phyloP scores from a whole-genome alignment of 2,888 invertebrate genomes.

The Dryocosmus kuriphilus region DNA sequence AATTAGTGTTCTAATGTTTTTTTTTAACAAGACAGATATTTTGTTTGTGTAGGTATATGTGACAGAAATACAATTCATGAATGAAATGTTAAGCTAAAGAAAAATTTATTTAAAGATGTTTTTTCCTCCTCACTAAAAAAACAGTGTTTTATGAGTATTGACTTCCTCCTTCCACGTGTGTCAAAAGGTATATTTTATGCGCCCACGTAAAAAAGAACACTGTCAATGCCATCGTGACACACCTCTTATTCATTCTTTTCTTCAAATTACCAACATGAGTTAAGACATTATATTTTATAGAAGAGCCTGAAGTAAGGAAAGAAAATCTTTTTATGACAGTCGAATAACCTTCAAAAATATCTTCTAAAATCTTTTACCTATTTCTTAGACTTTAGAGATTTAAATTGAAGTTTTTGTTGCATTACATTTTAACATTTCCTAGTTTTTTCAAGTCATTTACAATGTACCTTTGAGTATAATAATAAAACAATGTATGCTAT shows the following conservation, averaged over 20 bases:
- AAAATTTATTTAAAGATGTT: too few relatives aligned
- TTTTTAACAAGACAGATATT: too few relatives aligned
- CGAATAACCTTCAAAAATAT: background rate
- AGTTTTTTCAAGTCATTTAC: too few relatives aligned
- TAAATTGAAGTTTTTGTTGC: too few relatives aligned
- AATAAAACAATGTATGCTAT: background rate
- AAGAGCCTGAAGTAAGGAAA: background rate
- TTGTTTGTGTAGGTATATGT: too few relatives aligned
- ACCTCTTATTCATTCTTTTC: background rate
- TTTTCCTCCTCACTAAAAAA: too few relatives aligned
- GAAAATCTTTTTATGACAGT: background rate
- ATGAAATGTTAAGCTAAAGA: background rate
- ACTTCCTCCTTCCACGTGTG: background rate
- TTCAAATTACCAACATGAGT: background rate
- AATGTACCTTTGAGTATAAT: too few relatives aligned
- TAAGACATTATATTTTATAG: background rate
- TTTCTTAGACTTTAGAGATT: background rate
- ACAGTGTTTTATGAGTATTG: slow-evolving; percentile 2
- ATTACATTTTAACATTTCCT: too few relatives aligned
- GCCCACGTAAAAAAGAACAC: slow-evolving; percentile 10
- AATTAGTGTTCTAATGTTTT: too few relatives aligned
- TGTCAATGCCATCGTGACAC: background rate
- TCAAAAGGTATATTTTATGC: background rate
- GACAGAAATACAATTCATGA: background rate
- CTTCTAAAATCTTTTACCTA: background rate